phyloP scores from a whole-genome alignment of 1,140 invertebrate species.

The Papilio helenus region DNA sequence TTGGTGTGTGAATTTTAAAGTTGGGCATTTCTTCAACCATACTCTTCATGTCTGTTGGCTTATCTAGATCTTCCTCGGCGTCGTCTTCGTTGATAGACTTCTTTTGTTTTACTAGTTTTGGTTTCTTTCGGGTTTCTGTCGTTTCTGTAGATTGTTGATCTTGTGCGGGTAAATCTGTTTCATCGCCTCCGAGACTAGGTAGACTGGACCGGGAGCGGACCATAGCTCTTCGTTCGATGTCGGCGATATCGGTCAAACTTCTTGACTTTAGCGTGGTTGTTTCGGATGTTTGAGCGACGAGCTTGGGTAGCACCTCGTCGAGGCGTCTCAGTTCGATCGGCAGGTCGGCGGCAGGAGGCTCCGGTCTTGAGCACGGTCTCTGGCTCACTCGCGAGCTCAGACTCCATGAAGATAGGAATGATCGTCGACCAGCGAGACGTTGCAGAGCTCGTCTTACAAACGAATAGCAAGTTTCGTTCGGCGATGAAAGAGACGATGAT shows the following conservation, averaged over 20 bases:
- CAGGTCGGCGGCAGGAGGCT: conserved; percentile 84
- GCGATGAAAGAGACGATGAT: conserved; percentile 93
- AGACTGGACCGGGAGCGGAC: conserved; percentile 90
- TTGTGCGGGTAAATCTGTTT: conserved; percentile 57
- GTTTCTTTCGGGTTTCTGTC: conserved; percentile 80
- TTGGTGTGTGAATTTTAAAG: conserved; percentile 82
- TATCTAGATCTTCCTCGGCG: conserved; percentile 85
- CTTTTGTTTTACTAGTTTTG: conserved; percentile 91
- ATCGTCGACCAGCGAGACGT: conserved; percentile 91
- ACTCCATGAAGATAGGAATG: conserved; percentile 92
- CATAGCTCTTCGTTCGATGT: conserved; percentile 86
- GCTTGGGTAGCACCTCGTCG: conserved; percentile 86
- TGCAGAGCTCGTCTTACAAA: conserved; percentile 95
- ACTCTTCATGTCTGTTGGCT: conserved; percentile 86
- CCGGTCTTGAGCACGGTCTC: conserved; percentile 82
- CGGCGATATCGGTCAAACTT: conserved; percentile 91
- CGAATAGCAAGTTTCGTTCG: conserved; percentile 96
- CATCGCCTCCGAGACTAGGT: conserved; percentile 85
- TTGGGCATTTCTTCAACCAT: conserved; percentile 85
- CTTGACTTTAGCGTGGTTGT: conserved; percentile 88
- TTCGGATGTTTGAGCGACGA: conserved; percentile 82
- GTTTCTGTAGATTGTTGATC: conserved; percentile 58
- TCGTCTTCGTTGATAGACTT: conserved; percentile 89
- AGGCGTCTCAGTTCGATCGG: conserved; percentile 94
- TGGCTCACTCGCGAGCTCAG: conserved; percentile 83